Base-by-base conservation (phyloP, 2,113 vertebrate species). In the Typhlomys cinereus region DNA sequence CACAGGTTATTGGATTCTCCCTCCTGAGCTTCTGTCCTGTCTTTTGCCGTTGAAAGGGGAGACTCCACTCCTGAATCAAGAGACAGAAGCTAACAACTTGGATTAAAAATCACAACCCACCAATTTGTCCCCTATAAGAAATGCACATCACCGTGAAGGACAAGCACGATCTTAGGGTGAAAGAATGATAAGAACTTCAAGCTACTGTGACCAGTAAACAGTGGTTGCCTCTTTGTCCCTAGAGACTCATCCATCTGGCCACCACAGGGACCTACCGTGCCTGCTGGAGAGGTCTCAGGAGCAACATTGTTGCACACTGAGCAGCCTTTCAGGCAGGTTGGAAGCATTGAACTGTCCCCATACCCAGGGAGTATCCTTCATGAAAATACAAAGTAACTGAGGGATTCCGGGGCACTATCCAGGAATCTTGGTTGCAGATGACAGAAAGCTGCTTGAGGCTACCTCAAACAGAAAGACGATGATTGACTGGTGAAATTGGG, bases 361-460 rank as follows among this genome's bases (percentile, higher is more conserved):
- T 5, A 4, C 17, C 36, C n/a, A 66, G 39, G 5, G 9, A 9
- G 1, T 21, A 3, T 1, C 15, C 36, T 69, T 78, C 52, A 36
- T 15, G 27, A 78, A 41, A 44, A 25, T 23, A 12, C 29, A 79
- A 29, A 31, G 15, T 54, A 78, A 48, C n/a, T 78, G 62, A 78
- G 76, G 71, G 46, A 31, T 13, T 78, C 85, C 59, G 39, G 74
- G 44, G 62, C 25, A 9, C 39, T 54, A 48, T 41, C 57, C 4
- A 62, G 71, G 57, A 90, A 11, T 78, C 70, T 44, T 52, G 70
- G 69, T 59, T 78, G 62, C 4, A 29, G 36, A 64, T 41, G 70
- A 89, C 36, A 78, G 52, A 83, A 90, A 70, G n/a, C 17, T 48
- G 10, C 82, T 71, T 29, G 17, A 79, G 48, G 59, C 61, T 31